A percentile compares a stretch with the other conserved stretches of the same genome.
Evolutionary conservation across 2,888 invertebrate species (phyloP).

Genomic region (Enchytraeus crypticus): DNA sequence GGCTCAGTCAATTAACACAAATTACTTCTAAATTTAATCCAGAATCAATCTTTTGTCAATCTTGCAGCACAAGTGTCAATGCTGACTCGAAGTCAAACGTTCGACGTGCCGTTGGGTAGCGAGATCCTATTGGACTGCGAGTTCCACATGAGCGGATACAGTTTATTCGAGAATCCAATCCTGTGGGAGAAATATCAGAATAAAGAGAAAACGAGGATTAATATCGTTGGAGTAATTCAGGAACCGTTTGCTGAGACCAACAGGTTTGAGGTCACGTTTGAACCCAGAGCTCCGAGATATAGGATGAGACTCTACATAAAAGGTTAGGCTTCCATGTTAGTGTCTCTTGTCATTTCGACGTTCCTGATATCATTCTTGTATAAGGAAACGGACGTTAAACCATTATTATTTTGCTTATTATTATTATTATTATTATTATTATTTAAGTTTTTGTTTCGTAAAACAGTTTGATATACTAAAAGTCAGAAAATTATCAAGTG

Average conservation of each 20-base stretch:
- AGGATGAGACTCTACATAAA: background rate
- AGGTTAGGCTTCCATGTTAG: background rate
- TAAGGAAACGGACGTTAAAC: no score
- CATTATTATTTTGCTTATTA: no score
- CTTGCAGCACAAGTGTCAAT: conserved; percentile 1
- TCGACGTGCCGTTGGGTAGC: background rate
- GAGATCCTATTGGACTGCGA: conserved; percentile 4
- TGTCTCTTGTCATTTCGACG: no score
- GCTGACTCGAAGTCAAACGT: conserved; percentile 3
- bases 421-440: no score
- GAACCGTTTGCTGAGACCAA: conserved; percentile 14
- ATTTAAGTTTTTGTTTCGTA: no score
- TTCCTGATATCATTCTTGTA: no score
- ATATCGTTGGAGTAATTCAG: conserved; percentile 18
- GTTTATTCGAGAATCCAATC: conserved; percentile 4
- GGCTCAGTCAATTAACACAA: background rate
- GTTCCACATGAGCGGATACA: conserved; percentile 5
- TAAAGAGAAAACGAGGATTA: conserved; percentile 14
- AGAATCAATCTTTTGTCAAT: background rate
- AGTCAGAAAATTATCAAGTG: no score
- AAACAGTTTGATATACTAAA: no score
- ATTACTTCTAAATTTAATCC: background rate
- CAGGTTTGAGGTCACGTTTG: conserved; percentile 16
- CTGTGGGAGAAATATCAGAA: conserved; percentile 20
- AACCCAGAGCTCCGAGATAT: conserved; percentile 5